Base-by-base conservation (phyloP, 2,797 vertebrate genomes). In the Brachyalestes nurse region DNA sequence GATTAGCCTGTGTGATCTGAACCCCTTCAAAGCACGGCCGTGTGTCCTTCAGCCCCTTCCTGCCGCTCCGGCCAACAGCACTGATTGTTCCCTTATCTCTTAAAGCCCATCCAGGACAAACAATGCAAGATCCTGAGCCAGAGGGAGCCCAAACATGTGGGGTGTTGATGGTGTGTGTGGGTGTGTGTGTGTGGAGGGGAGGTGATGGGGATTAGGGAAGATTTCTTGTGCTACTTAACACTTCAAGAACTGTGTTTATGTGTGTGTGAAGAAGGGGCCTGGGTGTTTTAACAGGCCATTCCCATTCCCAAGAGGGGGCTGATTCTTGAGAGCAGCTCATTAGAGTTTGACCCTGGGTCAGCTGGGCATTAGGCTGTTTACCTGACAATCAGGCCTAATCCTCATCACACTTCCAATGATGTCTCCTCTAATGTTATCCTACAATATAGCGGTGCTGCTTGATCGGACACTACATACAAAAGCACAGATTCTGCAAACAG, bases 321-420 rank as follows among this genome's bases (percentile, higher is more conserved):
- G 93, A 93, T 91, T 91, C 91, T 90, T 84, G 92, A 93, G 94
- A 94, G 76, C 67, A 77, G 92, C 93, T 95, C 93, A 94, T 94
- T 93, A 94, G 93, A 87, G 84, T 88, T 64, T 91, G 93, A 95
- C 93, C 93, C 85, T 85, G 51, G 25, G 88, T 89, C 93, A 95
- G 92, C 93, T 83, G 88, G 92, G 89, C 91, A 93, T 90, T 93
- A 92, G 92, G 91, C 91, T 93, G 92, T 92, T 91, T 88, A 80
- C 89, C 91, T 77, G 88, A 94, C 92, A 94, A 93, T 94, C 93
- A 93, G 88, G 87, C 45, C 87, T 94, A 93, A 94, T 94, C 92
- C 90, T 12, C 57, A 79, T 58, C 69, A 72, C 82, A 83, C 91
- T 87, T 90, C 86, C 90, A 90, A 70, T 84, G 74, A 80, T 80